Evolutionary conservation across 1,140 invertebrate species (phyloP), one percentile per base, ranked within the genome.

Genomic region (Anthonomus grandis): DNA sequence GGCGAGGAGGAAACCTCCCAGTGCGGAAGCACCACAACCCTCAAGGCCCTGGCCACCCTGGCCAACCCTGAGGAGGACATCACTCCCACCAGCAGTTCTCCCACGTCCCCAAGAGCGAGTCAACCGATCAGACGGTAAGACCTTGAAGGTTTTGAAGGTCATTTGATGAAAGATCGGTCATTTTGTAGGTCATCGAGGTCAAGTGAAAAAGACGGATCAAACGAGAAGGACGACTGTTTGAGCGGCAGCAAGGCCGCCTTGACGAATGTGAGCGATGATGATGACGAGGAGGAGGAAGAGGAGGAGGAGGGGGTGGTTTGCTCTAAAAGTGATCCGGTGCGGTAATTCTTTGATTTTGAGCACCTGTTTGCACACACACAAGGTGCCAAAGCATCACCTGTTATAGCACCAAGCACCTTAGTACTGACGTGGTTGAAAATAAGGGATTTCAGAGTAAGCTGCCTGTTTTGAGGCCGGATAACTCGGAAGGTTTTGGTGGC

Each of bases 181-280:
- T n/a, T n/a, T n/a, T n/a, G 59, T 21, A 44, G 64, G 25, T 70
- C 69, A 2, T 66, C 66, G 54, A 48, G 70, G 57, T 0, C 75
- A 67, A 34, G 42, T 71, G 60, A 71, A 63, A 62, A 68, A 71
- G 24, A 70, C 44, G 44, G 48, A 36, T 61, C 58, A 6, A 64
- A 49, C 10, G 69, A 71, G 57, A 70, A 70, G 49, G 63, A 64
- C 17, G 38, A 48, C n/a, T 24, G 31, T 34, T 13, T 66, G 19
- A 72, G 72, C 45, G 64, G 65, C 52, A 66, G 67, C 49, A 75
- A 73, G 49, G 76, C 75, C 24, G 81, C 79, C 12, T 67, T 83
- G 19, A 81, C 78, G 56, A 81, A 82, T 72, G 81, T 83, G 71
- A 78, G 75, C 69, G 41, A 52, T 59, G 57, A 59, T 23, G 57